Evolutionary conservation across 2,888 invertebrate species (phyloP).

Genomic region (Dilophus febrilis): DNA sequence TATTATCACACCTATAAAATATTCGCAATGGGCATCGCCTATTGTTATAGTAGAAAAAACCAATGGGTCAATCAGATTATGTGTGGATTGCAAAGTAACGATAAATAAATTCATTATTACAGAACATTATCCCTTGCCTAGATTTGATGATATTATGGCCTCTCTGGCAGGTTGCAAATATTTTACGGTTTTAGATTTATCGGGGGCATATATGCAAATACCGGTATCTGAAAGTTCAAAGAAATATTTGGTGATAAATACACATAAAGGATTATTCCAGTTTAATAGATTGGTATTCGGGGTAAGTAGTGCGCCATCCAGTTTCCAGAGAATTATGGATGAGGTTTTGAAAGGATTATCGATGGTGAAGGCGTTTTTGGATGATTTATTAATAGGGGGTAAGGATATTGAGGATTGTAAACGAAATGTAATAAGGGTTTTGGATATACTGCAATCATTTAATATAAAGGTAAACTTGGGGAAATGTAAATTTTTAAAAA

Average conservation of each 20-base stretch:
- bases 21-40: slow-evolving; percentile 10
- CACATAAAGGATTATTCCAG: not conserved
- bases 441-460: not conserved
- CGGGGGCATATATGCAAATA: slow-evolving; percentile 14
- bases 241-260: slow-evolving; percentile 16
- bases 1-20: slow-evolving; percentile 9
- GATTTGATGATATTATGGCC: slow-evolving; percentile 17
- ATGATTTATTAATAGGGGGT: slow-evolving; percentile 9
- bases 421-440: slow-evolving; percentile 5
- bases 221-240: slow-evolving; percentile 12
- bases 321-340: slow-evolving; percentile 6
- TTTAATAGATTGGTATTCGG: not conserved
- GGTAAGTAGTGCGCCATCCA: not conserved
- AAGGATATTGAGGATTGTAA: slow-evolving; percentile 4
- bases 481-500: slow-evolving; percentile 7
- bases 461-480: slow-evolving; percentile 7
- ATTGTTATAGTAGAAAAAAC: slow-evolving; percentile 10
- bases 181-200: slow-evolving; percentile 12
- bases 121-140: slow-evolving; percentile 9
- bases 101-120: slow-evolving; percentile 9
- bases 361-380: slow-evolving; percentile 6
- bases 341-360: slow-evolving; percentile 4
- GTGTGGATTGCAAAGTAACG: slow-evolving; percentile 10
- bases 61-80: slow-evolving; percentile 7
- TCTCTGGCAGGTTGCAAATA: slow-evolving; percentile 12